Percentiles rank a stretch among this genome's conserved stretches.
Evolutionary conservation across 2,113 vertebrate species (phyloP).

Genomic region (Elephantulus edwardii): DNA sequence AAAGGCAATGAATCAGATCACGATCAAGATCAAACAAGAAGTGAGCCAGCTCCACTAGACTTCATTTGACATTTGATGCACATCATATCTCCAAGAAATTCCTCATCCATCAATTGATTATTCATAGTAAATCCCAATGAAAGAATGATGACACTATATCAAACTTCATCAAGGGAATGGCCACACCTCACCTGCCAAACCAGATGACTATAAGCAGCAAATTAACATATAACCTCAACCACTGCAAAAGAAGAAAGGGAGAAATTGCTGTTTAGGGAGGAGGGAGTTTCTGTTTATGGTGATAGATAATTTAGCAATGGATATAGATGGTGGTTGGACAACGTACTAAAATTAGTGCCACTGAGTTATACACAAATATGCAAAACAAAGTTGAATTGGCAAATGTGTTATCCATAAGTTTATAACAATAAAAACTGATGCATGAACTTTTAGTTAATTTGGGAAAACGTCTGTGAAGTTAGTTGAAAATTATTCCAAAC

Average conservation of each 20-base stretch:
- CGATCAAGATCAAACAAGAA: no score
- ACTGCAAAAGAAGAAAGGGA: background rate
- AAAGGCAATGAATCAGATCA: no score
- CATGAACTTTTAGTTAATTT: background rate
- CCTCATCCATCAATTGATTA: no score
- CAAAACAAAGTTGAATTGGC: background rate
- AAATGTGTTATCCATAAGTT: background rate
- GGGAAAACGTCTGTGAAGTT: background rate
- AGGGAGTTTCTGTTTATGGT: background rate
- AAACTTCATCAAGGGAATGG: no score
- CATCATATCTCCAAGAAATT: no score
- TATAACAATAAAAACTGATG: background rate
- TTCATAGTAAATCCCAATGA: no score
- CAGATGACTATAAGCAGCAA: no score
- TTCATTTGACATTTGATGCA: no score
- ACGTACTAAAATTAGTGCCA: background rate
- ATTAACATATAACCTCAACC: no score
- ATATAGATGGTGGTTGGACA: background rate
- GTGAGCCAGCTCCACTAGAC: no score
- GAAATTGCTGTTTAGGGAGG: background rate
- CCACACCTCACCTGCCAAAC: no score
- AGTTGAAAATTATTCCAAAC: conserved; percentile 7
- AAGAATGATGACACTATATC: no score
- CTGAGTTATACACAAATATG: background rate
- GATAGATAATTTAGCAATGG: background rate